These are phyloP conservation scores for Agrypnia vestita DNA, from an alignment of 1,140 invertebrate genomes.

Conservation along the genomic window DNA sequence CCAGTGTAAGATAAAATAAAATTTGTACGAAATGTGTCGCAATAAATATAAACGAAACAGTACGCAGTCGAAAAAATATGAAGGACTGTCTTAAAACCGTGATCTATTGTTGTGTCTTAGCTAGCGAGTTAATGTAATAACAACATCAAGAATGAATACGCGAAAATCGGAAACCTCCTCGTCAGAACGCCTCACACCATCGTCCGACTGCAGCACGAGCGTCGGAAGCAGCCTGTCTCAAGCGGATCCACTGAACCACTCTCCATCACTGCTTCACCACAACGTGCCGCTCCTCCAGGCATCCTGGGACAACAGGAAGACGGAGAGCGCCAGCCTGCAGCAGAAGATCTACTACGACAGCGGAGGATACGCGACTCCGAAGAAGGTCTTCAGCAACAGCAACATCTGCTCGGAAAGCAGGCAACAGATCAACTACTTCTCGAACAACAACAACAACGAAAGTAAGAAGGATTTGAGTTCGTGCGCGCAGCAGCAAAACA, in stretches of 20 bases:
- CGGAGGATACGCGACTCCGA: conserved; percentile 8
- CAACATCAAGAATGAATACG: neutral
- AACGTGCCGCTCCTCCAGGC: neutral
- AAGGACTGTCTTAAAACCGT: neutral
- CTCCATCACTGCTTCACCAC: neutral
- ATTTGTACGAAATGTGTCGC: neutral
- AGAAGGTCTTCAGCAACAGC: conserved; percentile 22
- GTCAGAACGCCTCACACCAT: conserved; percentile 13
- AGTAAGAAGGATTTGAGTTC: conserved; percentile 12
- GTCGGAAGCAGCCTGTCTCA: conserved; percentile 14
- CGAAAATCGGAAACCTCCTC: conserved; percentile 10
- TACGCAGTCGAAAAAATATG: neutral
- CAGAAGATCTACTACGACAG: conserved; percentile 35
- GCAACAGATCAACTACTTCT: conserved; percentile 15
- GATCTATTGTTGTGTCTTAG: too few relatives aligned
- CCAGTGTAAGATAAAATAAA: neutral
- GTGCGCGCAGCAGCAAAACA: conserved; percentile 17
- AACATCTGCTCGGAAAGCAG: neutral
- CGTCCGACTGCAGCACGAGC: conserved; percentile 30
- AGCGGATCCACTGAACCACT: neutral
- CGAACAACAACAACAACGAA: conserved; percentile 20
- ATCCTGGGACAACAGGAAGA: conserved; percentile 25
- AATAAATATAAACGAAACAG: neutral
- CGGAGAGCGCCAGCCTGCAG: neutral
- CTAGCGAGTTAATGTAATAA: too few relatives aligned